Evolutionary conservation across 2,797 vertebrate genomes (phyloP), one percentile per base, ranked within the genome.

Genomic region (Coendou prehensilis): DNA sequence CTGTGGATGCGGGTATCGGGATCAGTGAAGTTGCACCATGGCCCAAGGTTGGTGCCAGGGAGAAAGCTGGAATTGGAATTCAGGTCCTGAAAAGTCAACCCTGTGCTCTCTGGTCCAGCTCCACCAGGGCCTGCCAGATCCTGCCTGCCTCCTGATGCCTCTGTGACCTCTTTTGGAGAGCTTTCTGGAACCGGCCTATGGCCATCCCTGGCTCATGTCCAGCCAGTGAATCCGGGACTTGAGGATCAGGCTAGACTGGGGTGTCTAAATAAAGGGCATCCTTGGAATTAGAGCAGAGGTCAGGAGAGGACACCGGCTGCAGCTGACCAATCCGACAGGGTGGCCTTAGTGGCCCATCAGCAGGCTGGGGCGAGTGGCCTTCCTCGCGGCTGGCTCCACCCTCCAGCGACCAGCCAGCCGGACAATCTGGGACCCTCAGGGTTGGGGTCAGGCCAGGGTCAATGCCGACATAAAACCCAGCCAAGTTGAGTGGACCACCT

Each of bases 361-460:
- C 79, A 91, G 78, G 92, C 88, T 0, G 15, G 82, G 85, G 89
- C 13, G 22, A 89, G 87, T 85, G 82, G 93, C 93, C 84, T 91
- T 50, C 37, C 0, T 94, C 92, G 56, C 33, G 84, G 96, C n/a
- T 93, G 91, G 97, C 91, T 91, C 97, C 95, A 95, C 81, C 94
- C 95, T 86, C 96, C 94, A 96, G 87, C 73, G 83, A 96, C 94
- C 82, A 97, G 94, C 89, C 93, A 96, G 96, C 92, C 82, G 97
- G 88, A 67, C 94, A 97, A 98, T 98, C 95, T 91, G 97, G 98
- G 98, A 98, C 98, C 98, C 98, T 95, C 93, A 97, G 95, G 98
- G 82, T 87, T 94, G 95, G 97, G 98, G 98, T 99, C 98, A 98
- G 94, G 91, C 87, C 28, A 57, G 97, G 98, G 98, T 98, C 98